phyloP scores from a whole-genome alignment of 2,888 invertebrate species.

The Podotricha telesiphe region DNA sequence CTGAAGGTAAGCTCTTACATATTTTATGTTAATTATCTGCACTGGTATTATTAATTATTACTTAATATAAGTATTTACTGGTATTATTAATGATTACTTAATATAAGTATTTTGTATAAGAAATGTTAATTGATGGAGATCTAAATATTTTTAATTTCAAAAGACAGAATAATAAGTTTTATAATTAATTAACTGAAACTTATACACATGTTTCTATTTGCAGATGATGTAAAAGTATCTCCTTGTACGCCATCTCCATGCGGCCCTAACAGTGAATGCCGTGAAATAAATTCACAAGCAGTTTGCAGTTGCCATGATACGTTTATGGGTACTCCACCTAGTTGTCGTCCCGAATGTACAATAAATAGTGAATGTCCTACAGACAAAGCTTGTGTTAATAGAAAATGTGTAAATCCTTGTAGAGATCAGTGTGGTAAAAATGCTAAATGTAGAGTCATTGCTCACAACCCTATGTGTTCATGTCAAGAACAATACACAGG shows the following conservation, averaged over 20 bases:
- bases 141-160: no score
- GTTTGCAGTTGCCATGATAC: conserved; percentile 88
- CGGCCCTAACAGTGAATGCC: conserved; percentile 90
- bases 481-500: conserved; percentile 89
- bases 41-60: no score
- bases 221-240: conserved; percentile 68
- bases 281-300: conserved; percentile 86
- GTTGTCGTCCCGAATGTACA: conserved; percentile 91
- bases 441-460: conserved; percentile 90
- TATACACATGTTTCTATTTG: conserved; percentile 48
- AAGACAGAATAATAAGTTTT: no score
- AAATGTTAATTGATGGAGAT: no score
- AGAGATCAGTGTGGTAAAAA: conserved; percentile 90
- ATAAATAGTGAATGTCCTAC: conserved; percentile 90
- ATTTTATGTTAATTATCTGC: no score
- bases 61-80: no score
- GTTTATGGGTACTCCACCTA: conserved; percentile 90
- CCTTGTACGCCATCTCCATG: conserved; percentile 90
- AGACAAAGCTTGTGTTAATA: conserved; percentile 89
- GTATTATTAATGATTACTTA: no score
- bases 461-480: conserved; percentile 92
- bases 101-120: no score
- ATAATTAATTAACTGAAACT: no score
- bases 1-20: conserved; percentile 63
- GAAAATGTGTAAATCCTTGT: conserved; percentile 91